These are phyloP conservation scores for Malurus melanocephalus DNA, from an alignment of 2,113 vertebrate species.

Conservation along the genomic window DNA sequence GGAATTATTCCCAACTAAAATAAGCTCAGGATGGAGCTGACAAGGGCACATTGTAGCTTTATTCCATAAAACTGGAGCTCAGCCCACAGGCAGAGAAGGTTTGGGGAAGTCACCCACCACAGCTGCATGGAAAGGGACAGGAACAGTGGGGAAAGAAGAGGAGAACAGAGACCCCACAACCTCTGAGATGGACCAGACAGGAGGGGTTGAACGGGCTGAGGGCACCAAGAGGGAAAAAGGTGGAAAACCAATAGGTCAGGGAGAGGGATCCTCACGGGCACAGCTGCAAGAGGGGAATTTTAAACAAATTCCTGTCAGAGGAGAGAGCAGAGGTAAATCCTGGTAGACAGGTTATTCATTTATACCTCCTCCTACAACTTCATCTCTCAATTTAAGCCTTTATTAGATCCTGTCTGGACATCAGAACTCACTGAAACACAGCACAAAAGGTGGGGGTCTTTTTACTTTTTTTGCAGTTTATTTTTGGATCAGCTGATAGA, in stretches of 20 bases:
- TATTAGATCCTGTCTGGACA: conserved; percentile 5
- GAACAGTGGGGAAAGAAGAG: neutral
- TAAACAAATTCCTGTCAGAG: conserved; percentile 9
- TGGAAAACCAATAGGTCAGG: neutral
- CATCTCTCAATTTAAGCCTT: neutral
- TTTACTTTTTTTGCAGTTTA: neutral
- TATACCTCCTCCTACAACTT: conserved; percentile 20
- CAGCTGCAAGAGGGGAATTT: neutral
- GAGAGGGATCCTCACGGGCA: neutral
- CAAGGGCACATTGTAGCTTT: neutral
- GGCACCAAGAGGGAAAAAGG: neutral
- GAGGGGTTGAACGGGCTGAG: neutral
- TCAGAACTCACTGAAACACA: neutral
- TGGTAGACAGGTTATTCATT: conserved; percentile 27
- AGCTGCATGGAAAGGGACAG: neutral
- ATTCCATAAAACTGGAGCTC: neutral
- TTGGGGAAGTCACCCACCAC: neutral
- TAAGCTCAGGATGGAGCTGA: neutral
- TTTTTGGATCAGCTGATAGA: neutral
- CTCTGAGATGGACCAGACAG: neutral
- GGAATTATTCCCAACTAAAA: neutral
- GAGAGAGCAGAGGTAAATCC: conserved; percentile 20
- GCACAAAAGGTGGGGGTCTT: neutral
- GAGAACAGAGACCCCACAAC: neutral
- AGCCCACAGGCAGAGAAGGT: neutral